These are phyloP conservation scores for Drepana arcuata DNA, from an alignment of 1,140 invertebrate genomes.

Conservation along the genomic window DNA sequence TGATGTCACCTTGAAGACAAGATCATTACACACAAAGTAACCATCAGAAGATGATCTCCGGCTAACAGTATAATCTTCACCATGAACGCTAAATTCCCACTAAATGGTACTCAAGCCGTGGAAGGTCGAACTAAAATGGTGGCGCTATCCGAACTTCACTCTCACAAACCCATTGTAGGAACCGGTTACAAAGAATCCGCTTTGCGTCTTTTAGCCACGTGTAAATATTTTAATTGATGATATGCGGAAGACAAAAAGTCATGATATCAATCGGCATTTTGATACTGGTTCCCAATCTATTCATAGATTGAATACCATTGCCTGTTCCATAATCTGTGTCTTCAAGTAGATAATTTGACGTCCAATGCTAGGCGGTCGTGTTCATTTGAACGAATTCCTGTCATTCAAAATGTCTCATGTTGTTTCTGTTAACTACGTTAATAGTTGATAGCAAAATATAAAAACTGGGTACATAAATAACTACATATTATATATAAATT, in stretches of 20 bases:
- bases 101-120: constrained; percentile 1
- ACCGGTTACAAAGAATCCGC: constrained; percentile 52
- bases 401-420: no score
- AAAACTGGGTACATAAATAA: no score
- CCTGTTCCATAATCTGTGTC: no score
- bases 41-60: constrained; percentile 24
- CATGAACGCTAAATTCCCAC: constrained; percentile 7
- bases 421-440: no score
- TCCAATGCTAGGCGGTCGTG: no score
- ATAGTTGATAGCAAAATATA: no score
- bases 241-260: constrained; percentile 62
- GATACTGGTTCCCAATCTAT: constrained; percentile 25
- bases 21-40: constrained; percentile 27
- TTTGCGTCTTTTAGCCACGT: constrained; percentile 54
- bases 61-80: constrained; percentile 5
- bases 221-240: constrained; percentile 67
- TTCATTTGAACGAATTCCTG: no score
- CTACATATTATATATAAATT: no score
- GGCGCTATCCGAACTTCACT: constrained; percentile 45
- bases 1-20: constrained; percentile 54
- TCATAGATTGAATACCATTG: constrained; percentile 16
- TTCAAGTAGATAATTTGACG: no score
- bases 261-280: constrained; percentile 35
- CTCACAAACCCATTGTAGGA: constrained; percentile 46
- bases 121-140: constrained; percentile 40